Percentiles rank a stretch among this genome's conserved stretches.
Conservation (phyloP, 2,113 vertebrate genomes). For the Aspidoscelis tigris region DNA sequence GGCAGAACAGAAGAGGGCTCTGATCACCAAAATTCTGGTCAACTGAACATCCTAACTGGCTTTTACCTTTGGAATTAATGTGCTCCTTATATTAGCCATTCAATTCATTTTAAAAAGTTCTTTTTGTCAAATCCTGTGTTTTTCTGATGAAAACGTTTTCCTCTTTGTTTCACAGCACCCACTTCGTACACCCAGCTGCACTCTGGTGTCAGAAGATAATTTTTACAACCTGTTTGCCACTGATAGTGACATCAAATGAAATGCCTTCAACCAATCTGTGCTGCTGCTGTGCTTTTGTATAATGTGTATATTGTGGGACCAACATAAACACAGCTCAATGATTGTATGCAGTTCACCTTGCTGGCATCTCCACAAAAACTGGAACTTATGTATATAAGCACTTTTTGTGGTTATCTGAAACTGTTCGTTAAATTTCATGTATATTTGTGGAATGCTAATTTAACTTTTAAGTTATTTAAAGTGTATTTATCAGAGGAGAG, state of each 20-base stretch:
- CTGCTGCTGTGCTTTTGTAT: slow-evolving; percentile 82
- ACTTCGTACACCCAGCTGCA: slow-evolving; percentile 85
- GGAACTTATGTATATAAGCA: slow-evolving; percentile 83
- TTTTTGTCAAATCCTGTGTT: background rate
- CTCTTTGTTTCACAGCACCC: slow-evolving; percentile 77
- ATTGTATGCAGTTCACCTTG: slow-evolving; percentile 75
- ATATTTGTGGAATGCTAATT: slow-evolving; percentile 98
- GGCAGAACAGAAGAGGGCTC: too few species aligned
- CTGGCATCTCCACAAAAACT: slow-evolving; percentile 77
- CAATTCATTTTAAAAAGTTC: background rate
- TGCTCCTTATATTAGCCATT: background rate
- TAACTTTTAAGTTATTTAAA: slow-evolving; percentile 95
- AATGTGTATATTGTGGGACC: slow-evolving; percentile 85
- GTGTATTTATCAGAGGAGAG: slow-evolving; percentile 85
- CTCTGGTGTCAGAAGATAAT: slow-evolving; percentile 90
- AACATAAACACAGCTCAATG: slow-evolving; percentile 78
- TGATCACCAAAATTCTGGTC: too few species aligned
- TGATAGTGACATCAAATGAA: slow-evolving; percentile 76
- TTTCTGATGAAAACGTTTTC: background rate
- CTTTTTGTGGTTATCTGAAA: slow-evolving; percentile 78
- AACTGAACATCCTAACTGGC: too few species aligned
- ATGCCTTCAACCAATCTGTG: slow-evolving; percentile 83
- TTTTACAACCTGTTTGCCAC: slow-evolving; percentile 56
- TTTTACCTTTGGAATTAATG: background rate
- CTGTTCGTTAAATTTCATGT: slow-evolving; percentile 79